Evolutionary conservation across 1,140 invertebrate genomes (phyloP).

Genomic region (Panagrolaimus sp.): DNA sequence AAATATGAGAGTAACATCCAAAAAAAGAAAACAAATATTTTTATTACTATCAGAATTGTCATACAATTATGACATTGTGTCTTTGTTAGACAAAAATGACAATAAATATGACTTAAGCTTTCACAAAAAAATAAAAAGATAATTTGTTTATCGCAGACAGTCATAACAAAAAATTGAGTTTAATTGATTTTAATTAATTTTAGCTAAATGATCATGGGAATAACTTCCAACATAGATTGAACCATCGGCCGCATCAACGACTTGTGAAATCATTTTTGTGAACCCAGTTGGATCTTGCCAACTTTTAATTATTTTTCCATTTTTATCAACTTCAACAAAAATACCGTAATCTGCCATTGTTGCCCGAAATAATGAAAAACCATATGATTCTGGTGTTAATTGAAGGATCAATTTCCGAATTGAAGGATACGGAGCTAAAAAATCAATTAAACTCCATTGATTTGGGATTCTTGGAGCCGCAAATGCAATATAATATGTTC

Average conservation of each 20-base stretch:
- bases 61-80: no score
- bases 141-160: no score
- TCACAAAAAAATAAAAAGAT: no score
- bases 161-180: no score
- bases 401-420: background rate
- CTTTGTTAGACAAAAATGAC: no score
- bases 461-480: background rate
- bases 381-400: background rate
- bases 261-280: background rate
- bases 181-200: background rate
- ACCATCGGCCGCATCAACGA: background rate
- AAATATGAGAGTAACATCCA: no score
- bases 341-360: background rate
- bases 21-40: no score
- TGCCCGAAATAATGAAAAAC: background rate
- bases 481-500: background rate
- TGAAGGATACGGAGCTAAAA: background rate
- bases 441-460: background rate
- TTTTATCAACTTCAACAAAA: constrained; percentile 8
- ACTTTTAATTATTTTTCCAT: background rate
- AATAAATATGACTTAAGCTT: no score
- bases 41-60: no score
- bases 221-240: constrained; percentile 4
- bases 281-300: constrained; percentile 4
- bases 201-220: background rate